Conservation (phyloP, 2,888 invertebrate genomes). For the Tetragnatha montana region DNA sequence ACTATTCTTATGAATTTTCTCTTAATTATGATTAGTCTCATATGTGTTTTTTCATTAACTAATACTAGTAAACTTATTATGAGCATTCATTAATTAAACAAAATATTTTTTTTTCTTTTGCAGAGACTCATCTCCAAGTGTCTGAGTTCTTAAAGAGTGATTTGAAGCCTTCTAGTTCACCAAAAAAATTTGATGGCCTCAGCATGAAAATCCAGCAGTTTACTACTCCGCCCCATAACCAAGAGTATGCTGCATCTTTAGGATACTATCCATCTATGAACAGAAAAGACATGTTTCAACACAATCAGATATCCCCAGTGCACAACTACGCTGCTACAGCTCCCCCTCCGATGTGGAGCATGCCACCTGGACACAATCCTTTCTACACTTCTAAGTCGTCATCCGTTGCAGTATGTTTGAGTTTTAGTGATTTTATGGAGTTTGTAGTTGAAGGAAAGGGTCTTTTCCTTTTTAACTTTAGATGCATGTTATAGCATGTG, state of each 20-base stretch:
- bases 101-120: constrained; percentile 8
- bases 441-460: no score
- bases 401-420: constrained; percentile 35
- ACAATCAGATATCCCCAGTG: constrained; percentile 44
- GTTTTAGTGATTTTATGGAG: no score
- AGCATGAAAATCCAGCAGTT: constrained; percentile 52
- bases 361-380: constrained; percentile 26
- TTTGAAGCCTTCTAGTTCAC: constrained; percentile 68
- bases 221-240: constrained; percentile 18
- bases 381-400: constrained; percentile 39
- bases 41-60: no score
- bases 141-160: constrained; percentile 79
- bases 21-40: no score
- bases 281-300: constrained; percentile 57
- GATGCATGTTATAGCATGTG: no score
- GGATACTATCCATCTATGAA: constrained; percentile 18
- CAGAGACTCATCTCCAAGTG: constrained; percentile 84
- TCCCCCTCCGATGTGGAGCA: constrained; percentile 42
- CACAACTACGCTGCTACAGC: constrained; percentile 40
- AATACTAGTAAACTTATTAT: no score
- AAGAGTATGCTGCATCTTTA: constrained; percentile 15
- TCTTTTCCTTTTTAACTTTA: no score
- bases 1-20: no score
- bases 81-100: no score
- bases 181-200: constrained; percentile 41